These are phyloP conservation scores for Archocentrus centrarchus DNA, from an alignment of 2,113 vertebrate genomes.

Conservation along the genomic window DNA sequence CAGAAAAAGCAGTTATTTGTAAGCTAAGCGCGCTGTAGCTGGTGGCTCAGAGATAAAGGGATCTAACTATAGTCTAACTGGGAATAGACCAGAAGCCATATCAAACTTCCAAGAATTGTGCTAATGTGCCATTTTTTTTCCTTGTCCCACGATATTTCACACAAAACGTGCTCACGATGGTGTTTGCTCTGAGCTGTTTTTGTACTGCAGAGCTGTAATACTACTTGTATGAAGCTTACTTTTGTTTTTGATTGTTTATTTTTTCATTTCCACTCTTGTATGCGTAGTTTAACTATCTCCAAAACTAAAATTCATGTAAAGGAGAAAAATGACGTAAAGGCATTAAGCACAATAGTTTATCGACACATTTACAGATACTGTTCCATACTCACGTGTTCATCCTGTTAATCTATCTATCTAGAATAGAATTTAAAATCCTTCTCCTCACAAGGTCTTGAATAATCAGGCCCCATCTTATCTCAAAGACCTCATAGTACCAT, in stretches of 20 bases:
- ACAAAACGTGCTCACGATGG: background rate
- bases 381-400: background rate
- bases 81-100: background rate
- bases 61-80: background rate
- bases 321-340: background rate
- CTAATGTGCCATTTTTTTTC: background rate
- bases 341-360: background rate
- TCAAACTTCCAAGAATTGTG: slow-evolving; percentile 7
- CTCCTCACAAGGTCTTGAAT: too few species aligned
- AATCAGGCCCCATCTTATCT: too few species aligned
- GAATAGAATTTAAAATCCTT: too few species aligned
- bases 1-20: slow-evolving; percentile 35
- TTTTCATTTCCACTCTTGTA: too few species aligned
- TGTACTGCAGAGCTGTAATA: background rate
- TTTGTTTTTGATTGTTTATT: fast-evolving
- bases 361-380: background rate
- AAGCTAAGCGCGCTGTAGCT: background rate
- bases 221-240: background rate
- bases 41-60: background rate
- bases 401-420: background rate
- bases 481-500: too few species aligned
- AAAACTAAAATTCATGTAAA: background rate
- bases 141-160: background rate
- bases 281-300: background rate
- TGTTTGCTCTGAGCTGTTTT: background rate